These are phyloP conservation scores for Amazona guildingii DNA, from an alignment of 2,113 vertebrate genomes.

Conservation along the genomic window DNA sequence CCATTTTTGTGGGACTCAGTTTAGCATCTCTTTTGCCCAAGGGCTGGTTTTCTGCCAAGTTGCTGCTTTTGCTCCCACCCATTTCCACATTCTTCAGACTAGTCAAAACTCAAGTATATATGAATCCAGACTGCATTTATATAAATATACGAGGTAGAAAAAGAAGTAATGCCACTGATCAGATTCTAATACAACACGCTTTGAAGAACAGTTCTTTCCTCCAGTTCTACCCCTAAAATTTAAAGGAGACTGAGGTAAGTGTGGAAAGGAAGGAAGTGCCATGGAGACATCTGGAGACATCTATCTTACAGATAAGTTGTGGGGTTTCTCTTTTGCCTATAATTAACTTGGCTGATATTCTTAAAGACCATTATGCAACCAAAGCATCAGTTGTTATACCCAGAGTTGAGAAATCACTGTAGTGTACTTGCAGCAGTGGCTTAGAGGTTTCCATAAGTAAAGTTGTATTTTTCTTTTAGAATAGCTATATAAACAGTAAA, in stretches of 20 bases:
- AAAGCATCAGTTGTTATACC: not conserved
- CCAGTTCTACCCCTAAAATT: not conserved
- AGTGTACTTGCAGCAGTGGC: not conserved
- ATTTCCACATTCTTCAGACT: slow-evolving; percentile 44
- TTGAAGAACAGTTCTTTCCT: not conserved
- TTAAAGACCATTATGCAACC: not conserved
- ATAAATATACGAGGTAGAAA: not conserved
- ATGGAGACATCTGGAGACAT: not conserved
- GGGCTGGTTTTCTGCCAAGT: slow-evolving; percentile 57
- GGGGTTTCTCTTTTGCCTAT: not conserved
- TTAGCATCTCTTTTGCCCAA: slow-evolving; percentile 59
- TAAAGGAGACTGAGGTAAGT: not conserved
- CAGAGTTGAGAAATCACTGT: not conserved
- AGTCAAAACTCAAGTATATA: not conserved
- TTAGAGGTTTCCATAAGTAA: not conserved
- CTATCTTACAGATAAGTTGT: not conserved
- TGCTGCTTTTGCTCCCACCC: slow-evolving; percentile 43
- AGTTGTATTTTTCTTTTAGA: not conserved
- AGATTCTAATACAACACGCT: not conserved
- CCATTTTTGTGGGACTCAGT: slow-evolving; percentile 53
- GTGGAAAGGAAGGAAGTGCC: not conserved
- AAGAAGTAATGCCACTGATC: not conserved
- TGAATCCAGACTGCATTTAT: not conserved
- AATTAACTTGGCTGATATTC: not conserved
- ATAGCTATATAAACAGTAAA: not conserved